These are phyloP conservation scores for Sceliomorpha sp. DNA, from an alignment of 2,888 invertebrate species.

Conservation along the genomic window DNA sequence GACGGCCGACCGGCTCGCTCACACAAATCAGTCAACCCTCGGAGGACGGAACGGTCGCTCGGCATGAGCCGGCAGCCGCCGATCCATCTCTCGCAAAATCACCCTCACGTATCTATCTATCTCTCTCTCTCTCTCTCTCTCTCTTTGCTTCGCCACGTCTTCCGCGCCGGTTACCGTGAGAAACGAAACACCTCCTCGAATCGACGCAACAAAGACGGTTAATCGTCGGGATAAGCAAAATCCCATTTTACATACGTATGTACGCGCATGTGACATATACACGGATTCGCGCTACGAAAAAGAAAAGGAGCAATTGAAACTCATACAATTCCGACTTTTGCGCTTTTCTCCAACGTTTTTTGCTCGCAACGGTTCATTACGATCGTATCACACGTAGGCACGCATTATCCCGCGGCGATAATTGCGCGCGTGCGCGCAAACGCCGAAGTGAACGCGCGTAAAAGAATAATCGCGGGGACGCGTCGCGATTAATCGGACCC, in stretches of 20 bases:
- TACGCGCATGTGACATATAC: not conserved
- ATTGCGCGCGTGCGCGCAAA: conserved; percentile 27
- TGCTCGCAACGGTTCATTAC: conserved; percentile 6
- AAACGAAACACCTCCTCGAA: conserved; percentile 26
- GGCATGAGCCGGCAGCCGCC: conserved; percentile 20
- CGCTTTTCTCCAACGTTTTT: too few relatives aligned
- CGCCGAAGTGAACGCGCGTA: conserved; percentile 18
- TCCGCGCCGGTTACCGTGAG: conserved; percentile 45
- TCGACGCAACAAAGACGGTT: too few relatives aligned
- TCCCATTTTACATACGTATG: conserved; percentile 16
- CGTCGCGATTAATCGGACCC: conserved; percentile 63
- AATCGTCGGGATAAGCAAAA: conserved; percentile 10
- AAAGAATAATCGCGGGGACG: conserved; percentile 53
- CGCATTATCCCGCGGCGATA: conserved; percentile 11
- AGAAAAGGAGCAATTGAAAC: too few relatives aligned
- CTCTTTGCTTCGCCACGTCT: conserved; percentile 6
- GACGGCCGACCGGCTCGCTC: conserved; percentile 23
- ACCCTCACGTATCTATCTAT: too few relatives aligned
- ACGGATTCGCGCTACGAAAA: too few relatives aligned
- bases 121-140: too few relatives aligned
- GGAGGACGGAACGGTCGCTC: conserved; percentile 1
- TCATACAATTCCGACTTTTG: conserved; percentile 3
- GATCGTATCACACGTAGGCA: conserved; percentile 3
- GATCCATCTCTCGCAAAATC: conserved; percentile 41
- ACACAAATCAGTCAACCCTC: conserved; percentile 53